phyloP scores from a whole-genome alignment of 2,797 vertebrate genomes.

The Decapterus maruadsi region DNA sequence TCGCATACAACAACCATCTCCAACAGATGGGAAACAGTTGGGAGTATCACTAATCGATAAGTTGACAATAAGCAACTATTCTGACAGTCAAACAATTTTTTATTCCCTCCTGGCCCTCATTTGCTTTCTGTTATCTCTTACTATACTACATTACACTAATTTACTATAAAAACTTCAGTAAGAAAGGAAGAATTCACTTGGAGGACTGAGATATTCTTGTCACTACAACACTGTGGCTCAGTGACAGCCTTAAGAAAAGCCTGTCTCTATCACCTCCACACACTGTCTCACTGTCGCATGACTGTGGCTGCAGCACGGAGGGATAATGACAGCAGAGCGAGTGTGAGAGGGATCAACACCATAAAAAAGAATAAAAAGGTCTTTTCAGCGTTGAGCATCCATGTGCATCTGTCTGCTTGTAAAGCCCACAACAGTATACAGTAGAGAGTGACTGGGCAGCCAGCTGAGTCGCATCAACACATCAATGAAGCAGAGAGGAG shows the following conservation, averaged over 20 bases:
- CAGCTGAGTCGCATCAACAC: constrained; percentile 75
- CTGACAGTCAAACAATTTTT: not conserved
- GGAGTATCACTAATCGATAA: not conserved
- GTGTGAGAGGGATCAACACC: constrained; percentile 36
- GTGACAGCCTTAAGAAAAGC: constrained; percentile 1
- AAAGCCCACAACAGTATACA: constrained; percentile 61
- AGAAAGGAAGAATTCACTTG: not conserved
- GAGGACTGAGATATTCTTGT: constrained; percentile 15
- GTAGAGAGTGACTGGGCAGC: constrained; percentile 62
- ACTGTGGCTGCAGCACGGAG: constrained; percentile 32
- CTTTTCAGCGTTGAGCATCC: constrained; percentile 58
- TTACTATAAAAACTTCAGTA: constrained; percentile 8
- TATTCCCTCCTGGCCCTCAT: not conserved
- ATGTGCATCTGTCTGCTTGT: constrained; percentile 69
- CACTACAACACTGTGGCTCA: not conserved
- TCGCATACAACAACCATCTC: not conserved
- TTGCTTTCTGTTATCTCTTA: not conserved
- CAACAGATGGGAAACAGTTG: constrained; percentile 1
- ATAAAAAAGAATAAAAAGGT: constrained; percentile 60
- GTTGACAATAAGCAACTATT: not conserved
- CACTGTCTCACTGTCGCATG: constrained; percentile 29
- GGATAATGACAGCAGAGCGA: constrained; percentile 2
- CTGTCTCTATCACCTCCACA: constrained; percentile 12
- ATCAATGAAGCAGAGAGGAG: constrained; percentile 76
- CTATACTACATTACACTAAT: no score